phyloP scores from a whole-genome alignment of 1,140 invertebrate genomes.

The Hesperophylax magnus region DNA sequence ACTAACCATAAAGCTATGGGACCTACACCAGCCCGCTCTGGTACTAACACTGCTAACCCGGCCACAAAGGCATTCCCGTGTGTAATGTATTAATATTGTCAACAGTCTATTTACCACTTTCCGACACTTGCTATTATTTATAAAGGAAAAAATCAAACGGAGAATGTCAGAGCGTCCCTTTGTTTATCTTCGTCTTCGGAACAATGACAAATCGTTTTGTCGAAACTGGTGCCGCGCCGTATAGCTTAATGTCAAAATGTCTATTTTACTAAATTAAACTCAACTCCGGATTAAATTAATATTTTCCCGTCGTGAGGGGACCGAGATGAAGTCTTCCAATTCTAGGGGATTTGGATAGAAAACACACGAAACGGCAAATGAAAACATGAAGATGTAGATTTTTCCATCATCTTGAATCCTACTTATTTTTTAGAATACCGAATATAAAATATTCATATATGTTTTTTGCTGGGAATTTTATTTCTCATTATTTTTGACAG shows the following conservation, averaged over 20 bases:
- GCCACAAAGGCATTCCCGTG: conserved; percentile 38
- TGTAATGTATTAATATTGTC: conserved; percentile 50
- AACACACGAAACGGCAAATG: not conserved
- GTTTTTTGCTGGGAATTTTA: too few species aligned
- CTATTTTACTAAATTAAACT: conserved; percentile 50
- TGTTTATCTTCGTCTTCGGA: conserved; percentile 32
- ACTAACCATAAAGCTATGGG: too few species aligned
- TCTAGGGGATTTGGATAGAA: not conserved
- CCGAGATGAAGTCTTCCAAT: conserved; percentile 6
- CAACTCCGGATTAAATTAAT: conserved; percentile 43
- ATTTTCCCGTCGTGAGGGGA: conserved; percentile 37
- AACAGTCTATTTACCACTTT: conserved; percentile 41
- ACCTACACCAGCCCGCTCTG: not conserved
- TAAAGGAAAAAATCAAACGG: conserved; percentile 40
- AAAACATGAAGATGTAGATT: not conserved
- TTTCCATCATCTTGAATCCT: too few species aligned
- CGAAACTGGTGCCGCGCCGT: conserved; percentile 43
- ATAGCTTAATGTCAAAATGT: conserved; percentile 50
- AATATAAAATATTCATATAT: too few species aligned
- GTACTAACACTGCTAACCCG: not conserved
- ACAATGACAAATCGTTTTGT: conserved; percentile 50
- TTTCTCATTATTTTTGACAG: too few species aligned
- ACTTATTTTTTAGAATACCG: too few species aligned
- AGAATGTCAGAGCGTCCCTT: conserved; percentile 42
- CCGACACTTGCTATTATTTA: conserved; percentile 42